Evolutionary conservation across 1,140 invertebrate species (phyloP).

Genomic region (Monochamus saltuarius): DNA sequence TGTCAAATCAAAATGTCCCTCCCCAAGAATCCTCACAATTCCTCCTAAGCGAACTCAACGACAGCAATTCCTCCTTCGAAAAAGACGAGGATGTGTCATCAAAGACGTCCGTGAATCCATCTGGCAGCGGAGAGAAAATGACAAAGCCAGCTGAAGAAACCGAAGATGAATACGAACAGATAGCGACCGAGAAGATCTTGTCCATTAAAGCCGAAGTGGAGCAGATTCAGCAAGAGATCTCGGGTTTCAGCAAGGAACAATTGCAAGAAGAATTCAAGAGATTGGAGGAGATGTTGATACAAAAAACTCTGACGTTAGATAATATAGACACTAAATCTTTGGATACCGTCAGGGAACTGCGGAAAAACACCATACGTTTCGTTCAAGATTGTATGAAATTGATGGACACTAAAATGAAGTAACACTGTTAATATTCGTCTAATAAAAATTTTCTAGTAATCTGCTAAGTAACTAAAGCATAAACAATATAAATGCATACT

Average conservation of each 20-base stretch:
- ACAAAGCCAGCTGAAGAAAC: slow-evolving; percentile 13
- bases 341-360: slow-evolving; percentile 20
- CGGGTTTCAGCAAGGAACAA: slow-evolving; percentile 12
- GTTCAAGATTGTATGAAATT: slow-evolving; percentile 34
- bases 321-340: slow-evolving; percentile 27
- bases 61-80: slow-evolving; percentile 16
- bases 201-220: slow-evolving; percentile 24
- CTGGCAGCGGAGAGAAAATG: background rate
- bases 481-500: too few relatives aligned
- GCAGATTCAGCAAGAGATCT: slow-evolving; percentile 20
- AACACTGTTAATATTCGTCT: background rate
- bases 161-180: slow-evolving; percentile 11
- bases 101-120: too few relatives aligned
- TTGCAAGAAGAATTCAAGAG: slow-evolving; percentile 19
- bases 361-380: slow-evolving; percentile 30
- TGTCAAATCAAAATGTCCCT: slow-evolving; percentile 1
- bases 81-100: background rate
- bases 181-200: slow-evolving; percentile 14
- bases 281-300: slow-evolving; percentile 30
- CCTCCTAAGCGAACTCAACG: slow-evolving; percentile 16
- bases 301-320: slow-evolving; percentile 32
- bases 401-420: slow-evolving; percentile 29
- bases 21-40: slow-evolving; percentile 11
- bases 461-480: too few relatives aligned
- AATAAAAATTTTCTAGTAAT: too few relatives aligned